phyloP scores from a whole-genome alignment of 35 echinoderm and acorn worm species.

The Patiria miniata region DNA sequence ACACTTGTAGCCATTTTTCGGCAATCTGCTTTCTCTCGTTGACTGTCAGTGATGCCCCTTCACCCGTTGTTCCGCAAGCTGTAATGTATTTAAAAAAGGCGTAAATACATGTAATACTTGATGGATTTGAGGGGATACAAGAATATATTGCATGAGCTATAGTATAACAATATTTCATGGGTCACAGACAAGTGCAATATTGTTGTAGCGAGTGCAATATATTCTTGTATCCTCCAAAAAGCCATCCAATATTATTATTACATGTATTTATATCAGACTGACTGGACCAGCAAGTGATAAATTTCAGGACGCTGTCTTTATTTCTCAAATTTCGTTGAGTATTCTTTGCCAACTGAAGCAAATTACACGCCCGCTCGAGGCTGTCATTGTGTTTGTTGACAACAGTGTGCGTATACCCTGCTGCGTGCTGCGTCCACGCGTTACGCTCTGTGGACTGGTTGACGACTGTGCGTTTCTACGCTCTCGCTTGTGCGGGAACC shows the following conservation, averaged over 20 bases:
- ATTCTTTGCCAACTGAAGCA: background rate
- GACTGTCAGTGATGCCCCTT: conserved; percentile 54
- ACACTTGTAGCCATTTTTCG: conserved; percentile 65
- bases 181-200: no score
- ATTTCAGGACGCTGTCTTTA: no score
- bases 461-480: no score
- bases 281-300: background rate
- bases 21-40: conserved; percentile 55
- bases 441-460: no score
- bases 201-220: no score
- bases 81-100: background rate
- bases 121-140: no score
- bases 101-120: background rate
- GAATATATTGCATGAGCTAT: background rate
- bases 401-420: no score
- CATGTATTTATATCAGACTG: background rate
- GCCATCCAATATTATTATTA: no score
- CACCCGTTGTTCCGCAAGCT: conserved; percentile 75
- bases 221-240: no score
- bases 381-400: background rate
- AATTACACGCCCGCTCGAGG: background rate
- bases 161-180: background rate
- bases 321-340: no score
- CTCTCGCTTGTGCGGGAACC: no score
- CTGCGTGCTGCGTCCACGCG: no score